Percentiles rank a stretch among this genome's conserved stretches.
Evolutionary conservation across 1,140 invertebrate species (phyloP).

Genomic region (Octopus bimaculoides): DNA sequence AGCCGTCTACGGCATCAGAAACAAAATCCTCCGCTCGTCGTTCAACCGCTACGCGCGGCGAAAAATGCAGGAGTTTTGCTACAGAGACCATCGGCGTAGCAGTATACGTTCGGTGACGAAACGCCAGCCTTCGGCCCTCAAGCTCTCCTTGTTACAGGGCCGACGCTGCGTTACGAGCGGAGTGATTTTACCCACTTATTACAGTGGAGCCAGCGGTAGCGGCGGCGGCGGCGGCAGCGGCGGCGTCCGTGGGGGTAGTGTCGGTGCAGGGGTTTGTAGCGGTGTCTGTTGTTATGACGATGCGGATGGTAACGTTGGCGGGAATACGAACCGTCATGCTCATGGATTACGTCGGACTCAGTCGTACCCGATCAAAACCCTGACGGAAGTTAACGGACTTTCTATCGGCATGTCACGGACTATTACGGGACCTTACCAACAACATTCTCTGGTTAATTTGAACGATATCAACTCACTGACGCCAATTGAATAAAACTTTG

Average conservation of each 20-base stretch:
- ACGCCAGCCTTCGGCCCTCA: slow-evolving; percentile 22
- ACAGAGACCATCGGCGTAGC: slow-evolving; percentile 32
- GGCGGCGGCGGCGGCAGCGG: too few relatives aligned
- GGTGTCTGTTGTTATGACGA: too few relatives aligned
- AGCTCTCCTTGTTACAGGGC: not conserved
- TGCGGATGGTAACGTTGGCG: not conserved
- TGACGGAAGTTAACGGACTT: not conserved
- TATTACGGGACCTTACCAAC: not conserved
- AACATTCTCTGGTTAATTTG: not conserved
- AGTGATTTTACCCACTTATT: not conserved
- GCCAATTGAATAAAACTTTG: not conserved
- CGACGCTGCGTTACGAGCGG: not conserved
- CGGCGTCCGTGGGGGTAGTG: too few relatives aligned
- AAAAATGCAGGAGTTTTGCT: slow-evolving; percentile 33
- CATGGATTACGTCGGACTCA: slow-evolving; percentile 3
- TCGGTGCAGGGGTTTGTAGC: too few relatives aligned
- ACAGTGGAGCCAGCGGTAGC: too few relatives aligned
- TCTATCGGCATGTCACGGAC: not conserved
- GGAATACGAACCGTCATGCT: not conserved
- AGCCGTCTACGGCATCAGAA: slow-evolving; percentile 42
- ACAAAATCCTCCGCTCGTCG: slow-evolving; percentile 40
- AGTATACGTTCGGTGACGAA: slow-evolving; percentile 34
- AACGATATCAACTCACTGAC: slow-evolving; percentile 1
- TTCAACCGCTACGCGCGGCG: slow-evolving; percentile 36
- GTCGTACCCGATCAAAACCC: slow-evolving; percentile 1